Evolutionary conservation across 2,113 vertebrate genomes (phyloP), one percentile per base, ranked within the genome.

Genomic region (Siniperca knerii): DNA sequence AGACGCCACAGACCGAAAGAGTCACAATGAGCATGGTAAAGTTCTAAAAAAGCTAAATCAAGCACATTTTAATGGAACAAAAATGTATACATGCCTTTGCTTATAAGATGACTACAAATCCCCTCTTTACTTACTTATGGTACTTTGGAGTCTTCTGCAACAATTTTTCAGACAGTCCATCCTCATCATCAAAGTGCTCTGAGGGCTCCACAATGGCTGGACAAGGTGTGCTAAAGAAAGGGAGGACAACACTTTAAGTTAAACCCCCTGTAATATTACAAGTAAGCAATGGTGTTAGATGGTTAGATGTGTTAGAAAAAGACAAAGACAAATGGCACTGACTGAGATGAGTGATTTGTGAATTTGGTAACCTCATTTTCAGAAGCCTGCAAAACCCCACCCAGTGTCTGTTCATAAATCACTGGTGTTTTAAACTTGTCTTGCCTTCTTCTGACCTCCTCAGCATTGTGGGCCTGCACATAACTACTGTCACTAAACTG

Each of bases 191-290:
- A 91, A 97, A 97, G 77, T 99, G 98, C 73, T 99, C 98, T 90
- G 97, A 97, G 12, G 98, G 97, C 88, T 99, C 98, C 76, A 99
- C 97, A 85, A 99, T 97, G 84, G 97, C 98, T 60, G 98, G 98
- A 83, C 97, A 97, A 62, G 98, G 98, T 16, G 98, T 98, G 72
- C 98, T 99, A 66, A 58, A 88, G 88, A 6, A 20, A 82, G 4
- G 4, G 10, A 58, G 3, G 5, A 68, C 57, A 70, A 29, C 37
- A 18, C 4, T 5, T 6, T 40, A 8, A 25, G 48, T 81, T 5
- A 74, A 69, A 44, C 2, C 6, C 16, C 29, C 1, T 8, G 8
- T 23, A 42, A 29, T 15, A n/a, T 40, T 4, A 8, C 4, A 33
- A 23, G 18, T 15, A 42, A 60, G n/a, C 2, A 6, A 44, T 0